A percentile compares a stretch with the other conserved stretches of the same genome.
These are phyloP conservation scores for Daubentonia madagascariensis DNA, from an alignment of 2,113 vertebrate species.

Conservation along the genomic window DNA sequence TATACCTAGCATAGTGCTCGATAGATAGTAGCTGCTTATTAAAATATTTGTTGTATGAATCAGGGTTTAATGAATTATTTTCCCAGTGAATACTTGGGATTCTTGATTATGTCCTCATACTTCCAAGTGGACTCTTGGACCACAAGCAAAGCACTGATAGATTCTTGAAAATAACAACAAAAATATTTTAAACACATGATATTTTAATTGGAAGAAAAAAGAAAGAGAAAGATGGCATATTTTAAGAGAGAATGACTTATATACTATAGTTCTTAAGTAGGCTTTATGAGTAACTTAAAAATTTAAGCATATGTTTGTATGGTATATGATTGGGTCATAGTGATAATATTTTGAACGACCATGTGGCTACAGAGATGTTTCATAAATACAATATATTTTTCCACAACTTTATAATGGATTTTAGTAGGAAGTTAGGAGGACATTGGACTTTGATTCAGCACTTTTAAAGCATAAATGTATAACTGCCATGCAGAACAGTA, in stretches of 20 bases:
- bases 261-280: background rate
- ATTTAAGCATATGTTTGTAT: background rate
- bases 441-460: background rate
- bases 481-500: background rate
- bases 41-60: constrained; percentile 46
- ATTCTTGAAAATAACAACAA: background rate
- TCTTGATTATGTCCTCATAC: background rate
- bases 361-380: background rate
- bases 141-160: background rate
- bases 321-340: background rate
- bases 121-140: background rate
- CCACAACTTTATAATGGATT: constrained; percentile 8
- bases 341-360: constrained; percentile 31
- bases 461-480: background rate
- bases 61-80: constrained; percentile 4
- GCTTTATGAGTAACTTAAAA: constrained; percentile 32
- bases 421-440: background rate
- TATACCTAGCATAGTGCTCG: background rate
- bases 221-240: background rate
- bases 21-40: constrained; percentile 59
- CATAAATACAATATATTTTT: constrained; percentile 11
- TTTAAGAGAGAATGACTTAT: constrained; percentile 47
- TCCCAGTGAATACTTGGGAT: background rate
- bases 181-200: background rate
- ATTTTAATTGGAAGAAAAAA: background rate